Conservation (phyloP, 2,797 vertebrate species). For the Clarias pachynema region DNA sequence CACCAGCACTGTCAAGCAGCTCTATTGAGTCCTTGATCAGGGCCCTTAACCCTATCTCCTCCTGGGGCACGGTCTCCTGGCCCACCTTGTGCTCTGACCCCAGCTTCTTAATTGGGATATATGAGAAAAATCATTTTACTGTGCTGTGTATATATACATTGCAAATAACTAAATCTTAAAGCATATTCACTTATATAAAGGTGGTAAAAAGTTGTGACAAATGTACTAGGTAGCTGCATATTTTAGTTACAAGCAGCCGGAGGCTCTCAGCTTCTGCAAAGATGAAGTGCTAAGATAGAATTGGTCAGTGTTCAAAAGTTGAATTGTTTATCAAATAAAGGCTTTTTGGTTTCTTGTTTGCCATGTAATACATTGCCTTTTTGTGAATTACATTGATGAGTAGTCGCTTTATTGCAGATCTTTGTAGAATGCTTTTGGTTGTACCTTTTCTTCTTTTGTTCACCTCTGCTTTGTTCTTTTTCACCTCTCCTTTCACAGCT, state of each 20-base stretch:
- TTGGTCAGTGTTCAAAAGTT: background rate
- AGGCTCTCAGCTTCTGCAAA: no score
- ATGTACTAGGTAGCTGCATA: background rate
- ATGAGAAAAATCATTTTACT: no score
- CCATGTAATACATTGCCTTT: background rate
- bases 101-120: no score
- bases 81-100: no score
- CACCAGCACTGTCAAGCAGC: no score
- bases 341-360: background rate
- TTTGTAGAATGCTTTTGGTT: background rate
- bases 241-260: background rate
- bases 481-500: conserved; percentile 75
- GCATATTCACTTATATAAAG: background rate
- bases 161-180: no score
- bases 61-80: no score
- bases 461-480: conserved; percentile 6
- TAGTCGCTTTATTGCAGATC: background rate
- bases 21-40: no score
- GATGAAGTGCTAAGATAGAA: no score
- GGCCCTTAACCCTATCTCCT: no score
- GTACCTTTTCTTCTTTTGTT: background rate
- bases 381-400: conserved; percentile 17
- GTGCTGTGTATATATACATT: no score
- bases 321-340: background rate
- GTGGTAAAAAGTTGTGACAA: background rate